These are phyloP conservation scores for Drosophila serrata DNA, from an alignment of 1,140 invertebrate species.

Conservation along the genomic window DNA sequence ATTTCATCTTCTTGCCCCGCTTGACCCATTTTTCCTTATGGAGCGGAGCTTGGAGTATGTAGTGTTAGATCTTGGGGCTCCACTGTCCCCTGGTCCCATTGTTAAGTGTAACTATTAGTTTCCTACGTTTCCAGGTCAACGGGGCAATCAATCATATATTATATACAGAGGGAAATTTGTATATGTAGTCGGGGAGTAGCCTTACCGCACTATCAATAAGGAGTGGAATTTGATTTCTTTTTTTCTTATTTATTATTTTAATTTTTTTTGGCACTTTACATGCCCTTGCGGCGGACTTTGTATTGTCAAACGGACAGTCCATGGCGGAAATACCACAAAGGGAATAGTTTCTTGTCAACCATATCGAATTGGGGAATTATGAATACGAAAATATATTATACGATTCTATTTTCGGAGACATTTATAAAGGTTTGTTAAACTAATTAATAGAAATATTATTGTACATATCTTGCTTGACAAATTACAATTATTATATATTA, in stretches of 20 bases:
- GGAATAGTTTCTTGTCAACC: conserved; percentile 28
- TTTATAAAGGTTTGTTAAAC: neutral
- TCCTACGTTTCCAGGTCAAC: conserved; percentile 78
- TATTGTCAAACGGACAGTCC: conserved; percentile 31
- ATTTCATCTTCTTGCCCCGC: conserved; percentile 59
- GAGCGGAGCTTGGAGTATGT: conserved; percentile 6
- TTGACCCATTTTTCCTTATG: conserved; percentile 71
- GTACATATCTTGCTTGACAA: too few species aligned
- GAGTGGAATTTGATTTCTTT: conserved; percentile 44
- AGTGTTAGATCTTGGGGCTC: conserved; percentile 2
- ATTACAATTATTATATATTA: too few species aligned
- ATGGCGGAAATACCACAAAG: conserved; percentile 17
- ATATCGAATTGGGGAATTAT: conserved; percentile 8
- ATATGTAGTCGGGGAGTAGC: conserved; percentile 39
- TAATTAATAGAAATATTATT: too few species aligned
- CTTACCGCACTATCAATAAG: conserved; percentile 47
- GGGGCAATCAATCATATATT: conserved; percentile 83
- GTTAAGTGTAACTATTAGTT: conserved; percentile 84
- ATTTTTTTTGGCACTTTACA: conserved; percentile 49
- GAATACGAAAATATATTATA: neutral
- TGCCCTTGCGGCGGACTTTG: conserved; percentile 47
- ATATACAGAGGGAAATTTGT: conserved; percentile 79
- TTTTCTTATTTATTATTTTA: neutral
- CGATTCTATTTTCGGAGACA: conserved; percentile 1
- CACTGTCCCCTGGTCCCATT: conserved; percentile 60